Evolutionary conservation across 2,797 vertebrate genomes (phyloP).

Genomic region (Carcharodon carcharias): DNA sequence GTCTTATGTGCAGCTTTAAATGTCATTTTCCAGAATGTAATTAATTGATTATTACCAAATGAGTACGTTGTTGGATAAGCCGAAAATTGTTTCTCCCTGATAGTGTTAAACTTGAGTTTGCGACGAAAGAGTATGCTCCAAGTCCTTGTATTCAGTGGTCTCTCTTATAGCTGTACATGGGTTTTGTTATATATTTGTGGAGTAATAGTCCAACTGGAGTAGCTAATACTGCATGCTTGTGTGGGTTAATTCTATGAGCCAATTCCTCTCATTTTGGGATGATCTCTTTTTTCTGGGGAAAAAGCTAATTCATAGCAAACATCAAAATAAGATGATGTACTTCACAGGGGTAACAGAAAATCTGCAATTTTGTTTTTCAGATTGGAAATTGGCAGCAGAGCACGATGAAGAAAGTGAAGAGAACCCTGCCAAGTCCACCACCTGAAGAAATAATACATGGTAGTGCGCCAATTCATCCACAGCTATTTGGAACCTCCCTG

Average conservation of each 20-base stretch:
- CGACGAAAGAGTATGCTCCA: neutral
- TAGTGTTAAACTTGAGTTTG: neutral
- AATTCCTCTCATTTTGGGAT: neutral
- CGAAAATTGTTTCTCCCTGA: neutral
- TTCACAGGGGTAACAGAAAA: neutral
- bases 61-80: neutral
- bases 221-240: neutral
- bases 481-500: constrained; percentile 82
- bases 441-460: constrained; percentile 72
- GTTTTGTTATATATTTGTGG: neutral
- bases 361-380: constrained; percentile 59
- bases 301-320: neutral
- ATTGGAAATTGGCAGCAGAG: constrained; percentile 85
- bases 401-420: constrained; percentile 92
- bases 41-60: neutral
- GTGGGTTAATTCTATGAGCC: neutral
- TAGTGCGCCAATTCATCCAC: constrained; percentile 77
- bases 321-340: neutral
- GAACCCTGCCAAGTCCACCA: constrained; percentile 95
- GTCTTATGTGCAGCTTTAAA: neutral
- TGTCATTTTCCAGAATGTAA: neutral
- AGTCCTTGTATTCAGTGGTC: neutral
- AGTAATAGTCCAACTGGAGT: neutral
- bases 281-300: neutral
- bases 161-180: neutral